Conservation (phyloP, 2,797 vertebrate genomes). For the Leuciscus waleckii region DNA sequence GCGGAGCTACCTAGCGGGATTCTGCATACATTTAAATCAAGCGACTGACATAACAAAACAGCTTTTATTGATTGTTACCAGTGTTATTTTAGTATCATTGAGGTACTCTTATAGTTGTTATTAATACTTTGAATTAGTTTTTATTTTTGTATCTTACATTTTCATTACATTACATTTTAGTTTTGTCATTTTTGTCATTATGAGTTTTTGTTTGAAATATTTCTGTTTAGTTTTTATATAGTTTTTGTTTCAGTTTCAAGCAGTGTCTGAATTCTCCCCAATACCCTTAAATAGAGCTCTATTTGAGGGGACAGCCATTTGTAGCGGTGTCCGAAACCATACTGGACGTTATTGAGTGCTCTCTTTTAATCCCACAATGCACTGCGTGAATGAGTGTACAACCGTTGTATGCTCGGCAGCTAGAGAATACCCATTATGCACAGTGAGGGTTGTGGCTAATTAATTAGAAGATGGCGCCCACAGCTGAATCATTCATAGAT, state of each 20-base stretch:
- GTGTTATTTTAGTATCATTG: background rate
- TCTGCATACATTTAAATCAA: background rate
- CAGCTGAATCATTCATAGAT: too few species aligned
- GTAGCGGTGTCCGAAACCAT: background rate
- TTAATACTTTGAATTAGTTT: background rate
- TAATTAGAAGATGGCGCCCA: too few species aligned
- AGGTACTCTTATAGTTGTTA: background rate
- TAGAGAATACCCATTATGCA: too few species aligned
- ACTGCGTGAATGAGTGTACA: too few species aligned
- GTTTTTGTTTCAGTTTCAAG: too few species aligned
- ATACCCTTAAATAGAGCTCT: background rate
- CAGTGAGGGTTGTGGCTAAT: too few species aligned
- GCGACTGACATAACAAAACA: background rate
- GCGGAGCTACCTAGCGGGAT: background rate
- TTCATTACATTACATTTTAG: background rate
- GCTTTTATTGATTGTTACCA: background rate
- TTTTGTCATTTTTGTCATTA: background rate
- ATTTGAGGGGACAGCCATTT: background rate
- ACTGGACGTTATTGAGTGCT: too few species aligned
- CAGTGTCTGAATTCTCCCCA: too few species aligned
- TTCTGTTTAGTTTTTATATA: background rate
- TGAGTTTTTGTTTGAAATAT: background rate
- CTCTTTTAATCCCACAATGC: too few species aligned
- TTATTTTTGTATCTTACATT: background rate
- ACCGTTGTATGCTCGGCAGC: too few species aligned